Percentiles rank a stretch among this genome's conserved stretches.
phyloP scores from a whole-genome alignment of 2,113 vertebrate species.

The Corydoras sp. region DNA sequence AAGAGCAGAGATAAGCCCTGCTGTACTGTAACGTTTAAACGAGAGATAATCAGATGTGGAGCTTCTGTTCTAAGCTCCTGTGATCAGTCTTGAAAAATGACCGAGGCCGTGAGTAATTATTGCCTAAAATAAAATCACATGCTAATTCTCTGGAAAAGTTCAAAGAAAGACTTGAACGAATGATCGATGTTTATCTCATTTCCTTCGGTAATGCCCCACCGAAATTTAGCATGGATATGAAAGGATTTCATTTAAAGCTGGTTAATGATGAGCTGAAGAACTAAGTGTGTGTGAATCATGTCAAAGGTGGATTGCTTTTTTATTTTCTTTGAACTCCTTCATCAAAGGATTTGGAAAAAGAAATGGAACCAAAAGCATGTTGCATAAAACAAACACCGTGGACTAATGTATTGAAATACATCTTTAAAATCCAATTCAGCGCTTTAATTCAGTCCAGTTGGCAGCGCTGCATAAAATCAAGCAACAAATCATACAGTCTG shows the following conservation, averaged over 20 bases:
- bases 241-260: neutral
- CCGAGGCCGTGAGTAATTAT: neutral
- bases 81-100: conserved; percentile 29
- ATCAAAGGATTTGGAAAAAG: too few relatives aligned
- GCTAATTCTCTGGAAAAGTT: conserved; percentile 24
- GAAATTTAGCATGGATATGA: neutral
- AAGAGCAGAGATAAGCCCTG: conserved; percentile 8
- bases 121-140: conserved; percentile 26
- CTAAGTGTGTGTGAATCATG: too few relatives aligned
- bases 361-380: too few relatives aligned
- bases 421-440: too few relatives aligned
- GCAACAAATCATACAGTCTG: too few relatives aligned
- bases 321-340: too few relatives aligned
- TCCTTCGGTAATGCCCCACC: neutral
- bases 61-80: conserved; percentile 5
- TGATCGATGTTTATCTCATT: neutral
- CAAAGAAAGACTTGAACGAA: neutral
- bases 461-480: too few relatives aligned
- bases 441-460: too few relatives aligned
- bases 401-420: too few relatives aligned
- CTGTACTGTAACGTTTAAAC: conserved; percentile 23
- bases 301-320: too few relatives aligned
- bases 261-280: neutral
- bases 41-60: conserved; percentile 13
- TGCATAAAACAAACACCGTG: too few relatives aligned